Base-by-base conservation (phyloP, 2,113 vertebrate species). In the Guaruba guarouba region DNA sequence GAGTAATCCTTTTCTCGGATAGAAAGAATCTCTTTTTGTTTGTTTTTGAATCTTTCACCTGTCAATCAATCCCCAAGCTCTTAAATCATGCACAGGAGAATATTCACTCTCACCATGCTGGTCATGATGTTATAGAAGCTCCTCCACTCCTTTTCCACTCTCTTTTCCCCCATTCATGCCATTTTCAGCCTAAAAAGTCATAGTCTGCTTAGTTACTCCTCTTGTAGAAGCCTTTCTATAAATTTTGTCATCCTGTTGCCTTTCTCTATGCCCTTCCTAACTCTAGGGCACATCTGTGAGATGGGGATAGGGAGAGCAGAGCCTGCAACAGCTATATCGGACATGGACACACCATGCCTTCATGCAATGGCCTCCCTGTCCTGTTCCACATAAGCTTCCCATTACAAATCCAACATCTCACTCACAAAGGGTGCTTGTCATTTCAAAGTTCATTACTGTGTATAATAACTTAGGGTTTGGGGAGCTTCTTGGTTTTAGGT, bases 241-340 rank as follows among this genome's bases (percentile, higher is more conserved):
- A 7, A 10, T 73, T 67, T 86, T 1, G 4, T 39, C 20, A 35
- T 64, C 13, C 35, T 64, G 2, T 64, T 90, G 82, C 31, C 39
- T 88, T 75, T 92, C n/a, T 68, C 6, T 86, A 3, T 76, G 59
- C 9, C 19, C 14, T 67, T 90, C 59, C 27, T 83, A 37, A 17
- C 33, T 62, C 13, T 22, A 48, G 9, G n/a, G 27, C 73, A 20
- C 8, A 8, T 6, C 13, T 55, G 24, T 88, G 63, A 46, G 61
- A 12, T 43, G 37, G 37, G 10, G 4, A 10, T 61, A 11, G 49
- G 49, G 31, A 62, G 41, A 54, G 39, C 35, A 88, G 59, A 73
- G 57, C 41, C 49, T 77, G 31, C 57, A 41, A 17, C 11, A 31
- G 39, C 63, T 79, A 0, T 44, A 33, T 24, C 0, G 0, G 12